These are phyloP conservation scores for Desmophyllum pertusum DNA, from an alignment of 92 coral and sea anemone species.

Conservation along the genomic window DNA sequence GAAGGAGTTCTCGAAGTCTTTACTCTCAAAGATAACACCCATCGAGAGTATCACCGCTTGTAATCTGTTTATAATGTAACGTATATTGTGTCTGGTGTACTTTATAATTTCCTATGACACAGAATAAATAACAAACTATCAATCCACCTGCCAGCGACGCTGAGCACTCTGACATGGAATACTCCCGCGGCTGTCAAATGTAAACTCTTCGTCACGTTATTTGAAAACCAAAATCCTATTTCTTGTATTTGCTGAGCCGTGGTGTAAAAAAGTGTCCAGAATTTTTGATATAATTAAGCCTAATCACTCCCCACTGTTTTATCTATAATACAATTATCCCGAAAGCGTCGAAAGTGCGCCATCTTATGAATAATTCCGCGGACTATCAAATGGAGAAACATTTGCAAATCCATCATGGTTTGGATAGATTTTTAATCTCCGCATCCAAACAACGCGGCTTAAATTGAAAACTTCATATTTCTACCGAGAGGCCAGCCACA, in stretches of 20 bases:
- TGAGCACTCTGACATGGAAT: not conserved
- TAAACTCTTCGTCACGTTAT: not conserved
- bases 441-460: not conserved
- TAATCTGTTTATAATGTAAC: conserved; percentile 54
- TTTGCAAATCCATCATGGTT: conserved; percentile 27
- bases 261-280: conserved; percentile 32
- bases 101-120: conserved; percentile 39
- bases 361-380: conserved; percentile 71
- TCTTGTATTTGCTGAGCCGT: conserved; percentile 12
- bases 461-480: not conserved
- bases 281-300: conserved; percentile 50
- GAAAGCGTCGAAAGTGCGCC: conserved; percentile 67
- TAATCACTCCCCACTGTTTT: conserved; percentile 71
- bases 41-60: not conserved
- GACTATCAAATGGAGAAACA: conserved; percentile 16
- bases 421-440: not conserved
- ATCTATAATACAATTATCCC: conserved; percentile 76
- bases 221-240: not conserved
- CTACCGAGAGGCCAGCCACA: not conserved
- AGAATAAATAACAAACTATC: conserved; percentile 22
- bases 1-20: not conserved
- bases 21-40: not conserved
- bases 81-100: conserved; percentile 42
- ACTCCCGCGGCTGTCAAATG: not conserved
- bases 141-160: not conserved